Conservation (phyloP, 2,797 vertebrate genomes). For the Hydrocynus forskahlii region DNA sequence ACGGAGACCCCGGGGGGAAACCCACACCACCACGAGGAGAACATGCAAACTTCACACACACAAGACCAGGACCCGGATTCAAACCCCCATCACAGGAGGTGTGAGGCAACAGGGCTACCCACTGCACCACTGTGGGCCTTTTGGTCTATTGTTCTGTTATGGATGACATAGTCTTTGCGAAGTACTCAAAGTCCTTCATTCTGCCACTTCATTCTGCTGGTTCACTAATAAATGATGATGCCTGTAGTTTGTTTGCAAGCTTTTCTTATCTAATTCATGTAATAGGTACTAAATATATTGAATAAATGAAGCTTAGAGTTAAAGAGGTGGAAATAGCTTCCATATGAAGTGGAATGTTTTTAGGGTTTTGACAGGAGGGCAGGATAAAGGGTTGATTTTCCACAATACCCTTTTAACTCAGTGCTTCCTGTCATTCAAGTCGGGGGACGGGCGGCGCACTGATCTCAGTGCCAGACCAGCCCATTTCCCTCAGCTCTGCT, state of each 20-base stretch:
- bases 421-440: slow-evolving; percentile 56
- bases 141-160: no score
- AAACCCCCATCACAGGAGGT: no score
- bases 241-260: neutral
- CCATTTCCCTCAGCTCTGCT: slow-evolving; percentile 78
- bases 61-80: no score
- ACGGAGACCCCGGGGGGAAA: no score
- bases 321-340: slow-evolving; percentile 2
- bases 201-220: neutral
- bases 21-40: no score
- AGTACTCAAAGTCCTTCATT: no score
- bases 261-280: neutral
- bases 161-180: no score
- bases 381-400: slow-evolving; percentile 13
- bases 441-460: slow-evolving; percentile 21
- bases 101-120: no score
- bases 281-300: neutral
- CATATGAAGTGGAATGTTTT: slow-evolving; percentile 3
- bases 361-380: slow-evolving; percentile 5
- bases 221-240: neutral
- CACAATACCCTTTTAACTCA: slow-evolving; percentile 33
- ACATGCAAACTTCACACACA: no score
- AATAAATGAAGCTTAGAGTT: neutral
- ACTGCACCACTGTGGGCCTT: no score
- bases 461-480: slow-evolving; percentile 63